Conservation (phyloP, 2,888 invertebrate species). For the Metopia argyrocephala region DNA sequence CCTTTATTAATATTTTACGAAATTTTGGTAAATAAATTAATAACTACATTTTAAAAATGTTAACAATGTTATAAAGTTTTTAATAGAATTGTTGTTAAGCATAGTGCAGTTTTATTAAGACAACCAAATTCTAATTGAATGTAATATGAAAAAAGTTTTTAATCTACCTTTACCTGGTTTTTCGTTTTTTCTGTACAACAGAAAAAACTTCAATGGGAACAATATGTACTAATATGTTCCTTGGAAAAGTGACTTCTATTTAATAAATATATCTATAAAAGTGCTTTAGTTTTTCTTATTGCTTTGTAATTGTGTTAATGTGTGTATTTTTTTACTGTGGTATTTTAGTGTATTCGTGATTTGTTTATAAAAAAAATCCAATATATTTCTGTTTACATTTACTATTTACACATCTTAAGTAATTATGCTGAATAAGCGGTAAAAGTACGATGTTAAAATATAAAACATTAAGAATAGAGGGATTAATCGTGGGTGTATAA, state of each 20-base stretch:
- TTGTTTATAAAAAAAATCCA: background rate
- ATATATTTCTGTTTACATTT: background rate
- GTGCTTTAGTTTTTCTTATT: background rate
- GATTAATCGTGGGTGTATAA: no score
- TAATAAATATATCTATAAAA: no score
- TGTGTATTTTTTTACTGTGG: background rate
- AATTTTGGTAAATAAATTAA: constrained; percentile 42
- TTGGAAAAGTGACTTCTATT: no score
- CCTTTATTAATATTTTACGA: constrained; percentile 23
- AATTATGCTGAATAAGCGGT: no score
- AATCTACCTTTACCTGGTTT: constrained; percentile 7
- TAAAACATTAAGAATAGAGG: no score
- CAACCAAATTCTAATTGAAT: background rate
- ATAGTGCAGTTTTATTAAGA: background rate
- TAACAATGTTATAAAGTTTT: background rate
- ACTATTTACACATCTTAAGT: background rate
- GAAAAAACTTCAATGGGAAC: background rate
- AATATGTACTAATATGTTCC: no score
- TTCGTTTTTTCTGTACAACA: constrained; percentile 49
- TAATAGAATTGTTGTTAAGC: background rate
- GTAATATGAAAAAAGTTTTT: background rate
- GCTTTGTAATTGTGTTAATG: background rate
- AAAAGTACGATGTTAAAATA: constrained; percentile 15
- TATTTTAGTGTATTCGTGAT: background rate
- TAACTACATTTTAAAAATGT: background rate